These are phyloP conservation scores for Cryptoblepharus egeriae DNA, from an alignment of 2,797 vertebrate species.

Conservation along the genomic window DNA sequence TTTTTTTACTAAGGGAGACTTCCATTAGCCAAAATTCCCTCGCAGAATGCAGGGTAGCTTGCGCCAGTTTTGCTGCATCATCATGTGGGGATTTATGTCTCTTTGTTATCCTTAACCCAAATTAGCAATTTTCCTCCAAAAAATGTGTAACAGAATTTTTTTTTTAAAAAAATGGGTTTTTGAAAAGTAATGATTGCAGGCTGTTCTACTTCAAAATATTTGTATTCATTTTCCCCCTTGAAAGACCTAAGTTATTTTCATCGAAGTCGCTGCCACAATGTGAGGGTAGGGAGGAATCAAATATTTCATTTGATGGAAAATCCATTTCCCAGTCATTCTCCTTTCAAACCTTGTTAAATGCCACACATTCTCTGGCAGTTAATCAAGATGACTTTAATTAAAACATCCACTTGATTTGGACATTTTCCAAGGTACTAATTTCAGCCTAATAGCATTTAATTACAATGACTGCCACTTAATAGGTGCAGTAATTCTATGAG, in stretches of 20 bases:
- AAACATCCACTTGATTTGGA: conserved; percentile 62
- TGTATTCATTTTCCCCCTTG: not conserved
- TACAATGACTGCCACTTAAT: conserved; percentile 55
- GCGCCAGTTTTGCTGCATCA: no score
- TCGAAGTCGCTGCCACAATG: not conserved
- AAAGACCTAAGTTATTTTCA: not conserved
- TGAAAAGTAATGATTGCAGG: not conserved
- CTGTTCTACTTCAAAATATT: not conserved
- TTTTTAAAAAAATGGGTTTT: not conserved
- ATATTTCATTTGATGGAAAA: not conserved
- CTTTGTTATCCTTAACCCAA: not conserved
- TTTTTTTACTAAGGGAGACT: no score
- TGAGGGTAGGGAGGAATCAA: not conserved
- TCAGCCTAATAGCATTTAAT: conserved; percentile 65
- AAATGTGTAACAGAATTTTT: not conserved
- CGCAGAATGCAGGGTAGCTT: no score
- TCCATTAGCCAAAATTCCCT: no score
- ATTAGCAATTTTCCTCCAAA: not conserved
- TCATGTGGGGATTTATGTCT: not conserved
- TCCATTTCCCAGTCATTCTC: not conserved
- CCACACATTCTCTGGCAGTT: conserved; percentile 36
- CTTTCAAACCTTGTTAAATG: conserved; percentile 52
- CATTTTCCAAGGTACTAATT: conserved; percentile 71
- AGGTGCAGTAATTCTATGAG: conserved; percentile 48
- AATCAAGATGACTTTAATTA: conserved; percentile 70